Conservation (phyloP, 2,888 invertebrate species). For the Pristionchus entomophagus region DNA sequence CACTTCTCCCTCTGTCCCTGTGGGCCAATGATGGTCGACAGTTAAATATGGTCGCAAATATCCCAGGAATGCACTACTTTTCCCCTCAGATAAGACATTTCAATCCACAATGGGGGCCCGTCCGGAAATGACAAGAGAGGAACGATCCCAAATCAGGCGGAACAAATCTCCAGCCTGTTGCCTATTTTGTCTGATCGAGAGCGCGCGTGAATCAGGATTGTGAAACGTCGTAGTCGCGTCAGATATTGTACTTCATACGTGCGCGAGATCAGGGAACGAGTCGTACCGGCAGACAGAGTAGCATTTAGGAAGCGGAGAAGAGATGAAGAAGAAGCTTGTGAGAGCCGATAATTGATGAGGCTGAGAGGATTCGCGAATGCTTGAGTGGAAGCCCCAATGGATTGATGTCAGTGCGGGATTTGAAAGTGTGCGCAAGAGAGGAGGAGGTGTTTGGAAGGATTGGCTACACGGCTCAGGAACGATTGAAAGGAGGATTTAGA, state of each 20-base stretch:
- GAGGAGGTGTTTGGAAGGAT: not conserved
- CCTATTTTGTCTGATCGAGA: slow-evolving; percentile 8
- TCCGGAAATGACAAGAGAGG: not conserved
- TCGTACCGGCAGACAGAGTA: slow-evolving; percentile 1
- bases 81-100: not conserved
- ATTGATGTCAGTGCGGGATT: slow-evolving; percentile 33
- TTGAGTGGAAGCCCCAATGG: not conserved
- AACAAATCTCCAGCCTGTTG: not conserved
- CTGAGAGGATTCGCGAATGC: not conserved
- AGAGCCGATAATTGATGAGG: slow-evolving; percentile 25
- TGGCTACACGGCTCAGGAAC: not conserved
- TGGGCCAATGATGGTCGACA: not conserved
- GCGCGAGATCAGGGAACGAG: not conserved
- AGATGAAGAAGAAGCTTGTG: not conserved
- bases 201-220: not conserved
- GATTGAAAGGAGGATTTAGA: not conserved
- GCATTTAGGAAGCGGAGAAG: not conserved
- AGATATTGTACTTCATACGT: not conserved
- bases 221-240: not conserved
- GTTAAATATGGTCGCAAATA: slow-evolving; percentile 1
- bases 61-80: not conserved
- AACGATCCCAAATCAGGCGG: not conserved
- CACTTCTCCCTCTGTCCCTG: not conserved
- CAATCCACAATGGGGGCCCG: not conserved
- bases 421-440: not conserved